A percentile compares a stretch with the other conserved stretches of the same genome.
phyloP scores from a whole-genome alignment of 2,888 invertebrate genomes.

The Caenorhabditis macrosperma region DNA sequence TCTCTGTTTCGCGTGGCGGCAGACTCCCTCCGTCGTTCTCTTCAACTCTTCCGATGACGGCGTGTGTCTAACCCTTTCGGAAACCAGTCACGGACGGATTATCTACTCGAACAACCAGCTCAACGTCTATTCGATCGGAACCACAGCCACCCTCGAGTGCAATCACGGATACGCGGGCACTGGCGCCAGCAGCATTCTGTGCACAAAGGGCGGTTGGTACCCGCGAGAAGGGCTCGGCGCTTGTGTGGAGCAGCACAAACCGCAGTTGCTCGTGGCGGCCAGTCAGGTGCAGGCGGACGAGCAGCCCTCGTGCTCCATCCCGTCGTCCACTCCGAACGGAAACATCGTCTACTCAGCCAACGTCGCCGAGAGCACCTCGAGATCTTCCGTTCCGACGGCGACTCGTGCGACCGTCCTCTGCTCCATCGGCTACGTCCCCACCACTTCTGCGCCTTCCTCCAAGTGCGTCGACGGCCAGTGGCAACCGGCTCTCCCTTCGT shows the following conservation, averaged over 20 bases:
- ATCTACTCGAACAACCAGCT: slow-evolving; percentile 51
- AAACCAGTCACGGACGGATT: slow-evolving; percentile 39
- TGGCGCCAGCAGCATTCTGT: slow-evolving; percentile 55
- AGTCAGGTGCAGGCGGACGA: slow-evolving; percentile 5
- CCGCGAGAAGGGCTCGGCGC: slow-evolving; percentile 52
- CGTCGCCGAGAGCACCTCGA: slow-evolving; percentile 22
- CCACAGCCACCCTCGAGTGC: slow-evolving; percentile 67
- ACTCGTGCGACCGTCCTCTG: slow-evolving; percentile 63
- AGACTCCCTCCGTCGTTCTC: slow-evolving; percentile 51
- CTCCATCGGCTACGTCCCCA: slow-evolving; percentile 50
- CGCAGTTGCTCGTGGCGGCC: slow-evolving; percentile 7
- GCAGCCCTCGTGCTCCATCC: slow-evolving; percentile 20
- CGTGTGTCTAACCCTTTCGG: slow-evolving; percentile 36
- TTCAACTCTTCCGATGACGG: slow-evolving; percentile 53
- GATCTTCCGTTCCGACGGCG: slow-evolving; percentile 37
- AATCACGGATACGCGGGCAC: slow-evolving; percentile 48
- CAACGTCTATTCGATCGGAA: slow-evolving; percentile 62
- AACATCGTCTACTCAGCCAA: slow-evolving; percentile 53
- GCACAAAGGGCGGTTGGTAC: slow-evolving; percentile 67
- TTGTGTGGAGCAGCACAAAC: slow-evolving; percentile 33
- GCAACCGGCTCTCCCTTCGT: slow-evolving; percentile 48
- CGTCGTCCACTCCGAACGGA: slow-evolving; percentile 29
- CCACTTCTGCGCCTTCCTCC: slow-evolving; percentile 39
- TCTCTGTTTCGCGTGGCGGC: slow-evolving; percentile 65
- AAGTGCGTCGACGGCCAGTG: slow-evolving; percentile 47